Percentiles rank a stretch among this genome's conserved stretches.
Evolutionary conservation across 2,888 invertebrate species (phyloP).

Genomic region (Drosophila demipolita): DNA sequence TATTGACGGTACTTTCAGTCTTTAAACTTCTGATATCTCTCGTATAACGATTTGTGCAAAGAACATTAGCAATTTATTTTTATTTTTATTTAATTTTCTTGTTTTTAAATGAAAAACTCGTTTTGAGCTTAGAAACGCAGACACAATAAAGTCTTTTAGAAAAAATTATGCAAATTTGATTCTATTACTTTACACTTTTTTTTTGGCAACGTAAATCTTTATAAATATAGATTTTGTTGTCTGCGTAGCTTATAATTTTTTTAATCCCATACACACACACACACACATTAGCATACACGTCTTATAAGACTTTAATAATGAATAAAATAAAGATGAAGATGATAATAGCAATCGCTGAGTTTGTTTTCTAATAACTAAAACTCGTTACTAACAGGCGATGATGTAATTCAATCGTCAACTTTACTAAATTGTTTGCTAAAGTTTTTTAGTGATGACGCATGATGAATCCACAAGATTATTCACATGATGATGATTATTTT

Average conservation of each 20-base stretch:
- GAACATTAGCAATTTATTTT: not conserved
- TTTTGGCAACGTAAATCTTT: not conserved
- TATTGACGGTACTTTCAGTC: not conserved
- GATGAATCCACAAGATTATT: slow-evolving; percentile 4
- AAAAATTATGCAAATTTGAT: not conserved
- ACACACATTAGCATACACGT: slow-evolving; percentile 44
- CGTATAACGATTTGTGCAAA: too few species aligned
- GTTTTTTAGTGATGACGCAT: slow-evolving; percentile 40
- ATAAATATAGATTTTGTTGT: not conserved
- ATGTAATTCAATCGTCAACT: slow-evolving; percentile 49
- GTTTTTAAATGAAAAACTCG: not conserved
- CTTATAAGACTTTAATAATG: slow-evolving; percentile 38
- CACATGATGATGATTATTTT: not conserved
- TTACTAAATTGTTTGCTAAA: not conserved
- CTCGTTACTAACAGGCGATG: slow-evolving; percentile 38
- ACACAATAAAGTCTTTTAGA: not conserved
- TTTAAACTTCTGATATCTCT: not conserved
- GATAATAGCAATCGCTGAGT: slow-evolving; percentile 46
- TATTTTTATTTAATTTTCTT: not conserved
- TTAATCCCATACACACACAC: slow-evolving; percentile 2
- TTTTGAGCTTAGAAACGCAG: not conserved
- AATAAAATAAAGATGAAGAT: slow-evolving; percentile 25
- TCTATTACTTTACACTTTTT: not conserved
- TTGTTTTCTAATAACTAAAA: slow-evolving; percentile 35
- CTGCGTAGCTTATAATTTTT: slow-evolving; percentile 5